Percentiles rank a stretch among this genome's conserved stretches.
phyloP scores from a whole-genome alignment of 1,140 invertebrate species.

The Pteromalus puparum region DNA sequence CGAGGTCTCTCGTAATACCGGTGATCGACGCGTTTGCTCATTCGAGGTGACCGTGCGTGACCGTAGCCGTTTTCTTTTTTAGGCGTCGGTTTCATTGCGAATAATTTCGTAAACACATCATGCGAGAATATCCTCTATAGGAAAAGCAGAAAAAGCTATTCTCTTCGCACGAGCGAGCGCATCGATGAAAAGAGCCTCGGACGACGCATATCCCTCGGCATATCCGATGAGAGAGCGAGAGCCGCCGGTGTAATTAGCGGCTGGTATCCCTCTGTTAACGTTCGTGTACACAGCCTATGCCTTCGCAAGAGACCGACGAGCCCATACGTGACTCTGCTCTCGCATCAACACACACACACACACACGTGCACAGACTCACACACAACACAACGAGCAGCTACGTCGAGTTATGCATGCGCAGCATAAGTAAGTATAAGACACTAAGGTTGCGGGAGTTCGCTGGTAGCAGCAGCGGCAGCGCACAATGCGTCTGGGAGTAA shows the following conservation, averaged over 20 bases:
- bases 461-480: neutral
- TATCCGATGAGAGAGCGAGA: no score
- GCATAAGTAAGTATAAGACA: neutral
- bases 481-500: slow-evolving; percentile 36
- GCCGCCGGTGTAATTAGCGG: slow-evolving; percentile 7
- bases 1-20: no score
- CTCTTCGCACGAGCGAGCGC: no score
- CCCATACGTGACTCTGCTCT: slow-evolving; percentile 21
- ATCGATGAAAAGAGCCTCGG: no score
- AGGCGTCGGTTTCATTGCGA: no score
- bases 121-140: no score
- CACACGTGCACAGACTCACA: no score
- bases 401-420: neutral
- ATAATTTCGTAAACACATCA: no score
- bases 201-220: neutral
- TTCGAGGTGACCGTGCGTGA: neutral
- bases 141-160: no score
- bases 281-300: neutral
- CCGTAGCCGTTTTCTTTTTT: no score
- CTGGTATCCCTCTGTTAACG: slow-evolving; percentile 17
- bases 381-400: neutral
- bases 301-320: neutral
- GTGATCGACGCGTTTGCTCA: neutral
- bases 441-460: neutral
- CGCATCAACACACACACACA: neutral